Evolutionary conservation across 1,140 invertebrate genomes (phyloP).

Genomic region (Trachelipus rathkii): DNA sequence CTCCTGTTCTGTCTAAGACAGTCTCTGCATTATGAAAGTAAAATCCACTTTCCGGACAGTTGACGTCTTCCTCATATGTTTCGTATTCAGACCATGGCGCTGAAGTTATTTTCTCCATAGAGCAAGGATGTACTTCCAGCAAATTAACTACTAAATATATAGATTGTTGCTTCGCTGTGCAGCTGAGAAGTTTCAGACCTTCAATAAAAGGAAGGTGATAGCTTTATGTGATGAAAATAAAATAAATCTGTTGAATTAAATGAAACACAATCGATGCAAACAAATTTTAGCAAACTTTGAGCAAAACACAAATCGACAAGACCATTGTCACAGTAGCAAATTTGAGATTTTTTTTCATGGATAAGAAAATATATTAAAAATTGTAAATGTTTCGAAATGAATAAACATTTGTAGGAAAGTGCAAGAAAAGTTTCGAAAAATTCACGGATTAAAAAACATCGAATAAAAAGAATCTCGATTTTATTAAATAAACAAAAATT

Average conservation of each 20-base stretch:
- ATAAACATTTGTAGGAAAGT: too few species aligned
- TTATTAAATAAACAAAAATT: background rate
- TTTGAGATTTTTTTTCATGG: background rate
- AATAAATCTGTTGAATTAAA: background rate
- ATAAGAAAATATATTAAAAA: too few species aligned
- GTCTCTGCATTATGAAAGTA: constrained; percentile 24
- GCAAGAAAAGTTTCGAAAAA: background rate
- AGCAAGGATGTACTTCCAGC: constrained; percentile 10
- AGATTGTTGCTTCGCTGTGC: background rate
- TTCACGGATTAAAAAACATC: background rate
- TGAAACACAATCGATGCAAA: background rate
- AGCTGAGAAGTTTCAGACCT: constrained; percentile 18
- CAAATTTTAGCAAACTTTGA: background rate
- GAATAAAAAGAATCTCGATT: background rate
- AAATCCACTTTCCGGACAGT: constrained; percentile 1
- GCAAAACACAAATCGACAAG: background rate
- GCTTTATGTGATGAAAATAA: background rate
- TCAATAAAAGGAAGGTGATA: background rate
- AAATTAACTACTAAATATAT: constrained; percentile 25
- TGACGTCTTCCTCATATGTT: background rate
- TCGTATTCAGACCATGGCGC: background rate
- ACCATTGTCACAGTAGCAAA: background rate
- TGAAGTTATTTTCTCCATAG: background rate
- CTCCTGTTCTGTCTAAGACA: constrained; percentile 27
- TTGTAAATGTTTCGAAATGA: too few species aligned